These are phyloP conservation scores for Glyptemys insculpta DNA, from an alignment of 2,797 vertebrate genomes.

Conservation along the genomic window DNA sequence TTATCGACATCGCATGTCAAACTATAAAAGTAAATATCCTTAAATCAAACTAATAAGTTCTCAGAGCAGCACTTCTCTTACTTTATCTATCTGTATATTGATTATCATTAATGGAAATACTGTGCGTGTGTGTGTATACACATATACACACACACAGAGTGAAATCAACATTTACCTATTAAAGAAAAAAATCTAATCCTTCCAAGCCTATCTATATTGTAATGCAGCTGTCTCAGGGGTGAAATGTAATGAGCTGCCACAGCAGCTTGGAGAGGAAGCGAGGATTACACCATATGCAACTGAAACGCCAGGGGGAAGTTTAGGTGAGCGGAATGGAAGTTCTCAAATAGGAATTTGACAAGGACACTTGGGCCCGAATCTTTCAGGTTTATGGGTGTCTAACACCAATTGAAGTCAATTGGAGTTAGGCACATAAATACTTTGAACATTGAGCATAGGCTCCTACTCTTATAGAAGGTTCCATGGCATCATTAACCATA, in stretches of 20 bases:
- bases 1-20: neutral
- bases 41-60: neutral
- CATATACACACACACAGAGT: no score
- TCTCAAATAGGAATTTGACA: no score
- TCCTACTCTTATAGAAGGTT: neutral
- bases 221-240: neutral
- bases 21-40: neutral
- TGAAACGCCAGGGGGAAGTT: neutral
- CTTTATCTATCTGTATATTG: no score
- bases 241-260: neutral
- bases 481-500: neutral
- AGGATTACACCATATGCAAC: neutral
- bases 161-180: neutral
- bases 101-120: neutral
- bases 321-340: neutral
- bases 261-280: neutral
- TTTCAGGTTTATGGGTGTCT: no score
- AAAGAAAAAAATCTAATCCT: neutral
- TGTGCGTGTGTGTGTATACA: neutral
- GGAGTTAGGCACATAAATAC: neutral
- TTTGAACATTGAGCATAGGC: neutral
- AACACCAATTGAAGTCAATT: neutral
- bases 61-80: neutral
- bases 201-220: neutral
- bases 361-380: no score